Base-by-base conservation (phyloP, 2,888 invertebrate genomes). In the Sphaerophoria taeniata region DNA sequence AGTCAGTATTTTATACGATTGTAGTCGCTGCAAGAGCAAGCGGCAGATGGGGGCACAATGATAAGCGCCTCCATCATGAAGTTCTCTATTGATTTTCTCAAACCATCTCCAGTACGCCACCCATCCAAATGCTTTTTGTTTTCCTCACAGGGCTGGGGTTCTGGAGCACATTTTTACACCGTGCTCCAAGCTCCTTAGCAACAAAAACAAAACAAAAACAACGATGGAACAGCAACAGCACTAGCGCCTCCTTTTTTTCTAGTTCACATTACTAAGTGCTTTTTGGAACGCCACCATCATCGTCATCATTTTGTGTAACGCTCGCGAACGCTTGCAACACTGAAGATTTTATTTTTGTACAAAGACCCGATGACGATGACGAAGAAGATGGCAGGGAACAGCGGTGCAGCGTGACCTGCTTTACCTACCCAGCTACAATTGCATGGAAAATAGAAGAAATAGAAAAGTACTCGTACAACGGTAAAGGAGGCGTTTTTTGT, bases 41-140 rank as follows among this genome's bases (percentile, higher is more conserved):
- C 53, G 34, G 61, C 76, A 65, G 76, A 81, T 70, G 78, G 73
- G 78, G 58, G 70, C 74, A 67, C 71, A n/a, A n/a, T 75, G 84
- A 84, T 79, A 84, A 79, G 79, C 63, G 58, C 58, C 69, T 61
- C 43, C 78, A 63, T 60, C 78, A 56, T 60, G 61, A 71, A 49
- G 65, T 60, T 71, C 83, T 70, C 75, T 79, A 84, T 79, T 79
- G 84, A 79, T 84, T 84, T 84, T 75, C 79, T 16, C 79, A 71
- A 58, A 55, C 84, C 74, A 24, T 34, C 9, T 9, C 16, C 11
- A 47, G 33, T n/a, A 3, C 12, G 9, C 53, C 56, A 4, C 3
- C 16, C 11, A 49, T 9, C 49, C 3, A 24, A 49, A 49, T 16
- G 16, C 12, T 39, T 16, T 58, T 60, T 24, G 24, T 24, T 24